Conservation (phyloP, 2,888 invertebrate genomes). For the Rhimphoctona megacephalus region DNA sequence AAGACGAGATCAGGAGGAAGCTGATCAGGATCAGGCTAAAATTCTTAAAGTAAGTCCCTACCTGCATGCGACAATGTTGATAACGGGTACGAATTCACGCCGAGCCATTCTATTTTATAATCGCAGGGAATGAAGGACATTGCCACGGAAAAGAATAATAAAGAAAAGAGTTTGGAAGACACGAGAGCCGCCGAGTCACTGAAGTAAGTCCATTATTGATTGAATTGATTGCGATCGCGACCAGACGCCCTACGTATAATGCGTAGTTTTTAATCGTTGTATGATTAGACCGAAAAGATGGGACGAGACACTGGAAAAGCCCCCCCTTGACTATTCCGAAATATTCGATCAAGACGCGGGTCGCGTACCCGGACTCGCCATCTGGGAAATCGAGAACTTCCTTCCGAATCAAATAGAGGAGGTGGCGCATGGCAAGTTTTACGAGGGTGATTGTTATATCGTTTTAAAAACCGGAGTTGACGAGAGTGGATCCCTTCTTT, state of each 20-base stretch:
- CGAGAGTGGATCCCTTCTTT: slow-evolving; percentile 93
- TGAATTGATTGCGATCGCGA: background rate
- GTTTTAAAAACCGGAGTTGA: slow-evolving; percentile 95
- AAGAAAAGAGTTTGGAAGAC: slow-evolving; percentile 89
- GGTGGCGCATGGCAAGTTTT: slow-evolving; percentile 98
- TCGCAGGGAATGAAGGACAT: slow-evolving; percentile 93
- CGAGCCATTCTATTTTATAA: slow-evolving; percentile 66
- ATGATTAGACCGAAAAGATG: slow-evolving; percentile 93
- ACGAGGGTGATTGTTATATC: slow-evolving; percentile 99
- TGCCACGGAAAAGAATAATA: slow-evolving; percentile 93
- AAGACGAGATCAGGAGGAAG: slow-evolving; percentile 92
- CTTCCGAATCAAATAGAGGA: slow-evolving; percentile 97
- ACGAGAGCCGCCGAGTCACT: slow-evolving; percentile 89
- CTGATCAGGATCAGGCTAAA: slow-evolving; percentile 94
- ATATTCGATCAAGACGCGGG: slow-evolving; percentile 98
- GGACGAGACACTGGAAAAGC: slow-evolving; percentile 98
- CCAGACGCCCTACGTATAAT: slow-evolving; percentile 34
- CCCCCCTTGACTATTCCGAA: slow-evolving; percentile 98
- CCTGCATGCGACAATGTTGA: background rate
- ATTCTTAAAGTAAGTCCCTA: slow-evolving; percentile 89
- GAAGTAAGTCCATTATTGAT: slow-evolving; percentile 86
- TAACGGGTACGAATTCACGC: slow-evolving; percentile 50
- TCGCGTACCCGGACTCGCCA: slow-evolving; percentile 94
- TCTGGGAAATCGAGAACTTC: slow-evolving; percentile 99
- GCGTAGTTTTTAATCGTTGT: background rate